A percentile compares a stretch with the other conserved stretches of the same genome.
Conservation (phyloP, 2,113 vertebrate genomes). For the Azemiops feae region DNA sequence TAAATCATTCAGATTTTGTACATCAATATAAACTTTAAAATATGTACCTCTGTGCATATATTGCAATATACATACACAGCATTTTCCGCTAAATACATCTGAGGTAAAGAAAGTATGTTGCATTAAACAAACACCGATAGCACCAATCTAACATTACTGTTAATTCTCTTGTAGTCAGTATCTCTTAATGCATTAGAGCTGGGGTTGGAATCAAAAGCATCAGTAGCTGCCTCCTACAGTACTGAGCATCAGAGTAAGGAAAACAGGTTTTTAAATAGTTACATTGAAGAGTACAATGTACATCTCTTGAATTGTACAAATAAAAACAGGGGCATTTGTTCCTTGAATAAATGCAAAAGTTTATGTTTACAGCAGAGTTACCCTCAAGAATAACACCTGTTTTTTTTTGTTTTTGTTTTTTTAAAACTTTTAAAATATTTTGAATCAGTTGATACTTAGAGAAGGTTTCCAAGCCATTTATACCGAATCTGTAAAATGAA, state of each 20-base stretch:
- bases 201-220: conserved; percentile 77
- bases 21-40: background rate
- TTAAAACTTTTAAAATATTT: background rate
- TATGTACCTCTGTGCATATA: background rate
- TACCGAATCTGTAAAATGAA: background rate
- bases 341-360: background rate
- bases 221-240: conserved; percentile 77
- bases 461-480: background rate
- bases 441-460: background rate
- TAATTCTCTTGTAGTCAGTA: conserved; percentile 75
- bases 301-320: background rate
- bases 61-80: background rate
- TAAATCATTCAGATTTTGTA: background rate
- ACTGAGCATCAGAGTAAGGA: conserved; percentile 86
- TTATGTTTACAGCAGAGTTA: background rate
- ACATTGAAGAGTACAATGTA: background rate
- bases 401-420: background rate
- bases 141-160: conserved; percentile 11
- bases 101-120: background rate
- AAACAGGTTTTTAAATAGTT: background rate
- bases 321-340: background rate
- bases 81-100: background rate
- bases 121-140: background rate
- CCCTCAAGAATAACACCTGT: background rate
- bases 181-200: conserved; percentile 85